Evolutionary conservation across 92 coral and sea anemone species (phyloP), one percentile per base, ranked within the genome.

Genomic region (Plumapathes pennacea): DNA sequence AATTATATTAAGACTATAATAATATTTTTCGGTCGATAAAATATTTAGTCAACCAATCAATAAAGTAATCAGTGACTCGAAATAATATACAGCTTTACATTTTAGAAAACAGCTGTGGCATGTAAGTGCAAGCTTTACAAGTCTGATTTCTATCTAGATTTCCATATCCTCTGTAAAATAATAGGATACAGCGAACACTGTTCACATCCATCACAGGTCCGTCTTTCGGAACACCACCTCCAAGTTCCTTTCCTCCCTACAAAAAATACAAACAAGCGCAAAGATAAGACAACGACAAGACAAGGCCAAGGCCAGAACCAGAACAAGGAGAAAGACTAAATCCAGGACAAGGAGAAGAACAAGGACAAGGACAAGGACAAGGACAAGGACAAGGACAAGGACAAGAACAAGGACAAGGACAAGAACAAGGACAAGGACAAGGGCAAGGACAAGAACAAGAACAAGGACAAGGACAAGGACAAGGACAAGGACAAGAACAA

Each of bases 161-260:
- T n/a, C n/a, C n/a, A n/a, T n/a, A n/a, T n/a, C n/a, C n/a, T n/a
- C n/a, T n/a, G n/a, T n/a, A n/a, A n/a, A n/a, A n/a, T n/a, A 42
- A 40, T 81, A 86, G 96, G 99, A 94, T 94, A 94, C 99, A 94
- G 63, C 96, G 78, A 9, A 94, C 49, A 11, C 86, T 86, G 46
- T 68, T 80, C 52, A 84, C 64, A 39, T 94, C 99, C 10, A 86
- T 84, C 38, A 80, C 70, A 19, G 85, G 88, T n/a, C 99, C 99
- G 40, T 94, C 99, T 55, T 88, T 94, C 1, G 96, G 79, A 54
- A 94, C 72, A 57, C 89, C 92, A 41, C 85, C 78, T 23, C 86
- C 84, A 5, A 62, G 54, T 26, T 94, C 99, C 64, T 89, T 94
- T 14, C 83, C 77, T 15, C 85, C 94, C 99, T 94, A 64, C 13